Conservation (phyloP, 2,888 invertebrate species). For the Synergus gifuensis region DNA sequence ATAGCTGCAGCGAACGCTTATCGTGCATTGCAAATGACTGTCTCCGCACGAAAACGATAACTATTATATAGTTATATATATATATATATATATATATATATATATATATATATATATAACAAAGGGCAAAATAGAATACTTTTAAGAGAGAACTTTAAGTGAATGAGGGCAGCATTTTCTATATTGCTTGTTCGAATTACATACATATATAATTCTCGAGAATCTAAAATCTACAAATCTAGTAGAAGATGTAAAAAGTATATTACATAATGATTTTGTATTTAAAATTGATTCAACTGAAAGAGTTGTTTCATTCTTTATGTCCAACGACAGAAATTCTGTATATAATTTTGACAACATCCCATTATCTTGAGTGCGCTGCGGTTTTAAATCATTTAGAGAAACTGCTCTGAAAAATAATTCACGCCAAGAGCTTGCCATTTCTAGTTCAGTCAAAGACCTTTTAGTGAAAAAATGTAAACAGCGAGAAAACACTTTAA, state of each 20-base stretch:
- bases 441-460: background rate
- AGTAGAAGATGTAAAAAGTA: background rate
- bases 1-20: background rate
- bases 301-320: background rate
- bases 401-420: conserved; percentile 4
- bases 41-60: background rate
- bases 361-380: conserved; percentile 18
- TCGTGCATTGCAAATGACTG: conserved; percentile 5
- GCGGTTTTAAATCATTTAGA: conserved; percentile 17
- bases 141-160: no score
- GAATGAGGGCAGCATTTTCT: no score
- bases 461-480: no score
- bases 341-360: conserved; percentile 6
- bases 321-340: background rate
- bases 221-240: background rate
- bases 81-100: no score
- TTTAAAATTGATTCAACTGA: background rate
- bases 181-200: no score
- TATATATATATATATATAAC: no score
- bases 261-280: no score
- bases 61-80: no score
- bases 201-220: no score
- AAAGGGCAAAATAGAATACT: background rate
- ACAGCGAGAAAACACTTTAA: no score
- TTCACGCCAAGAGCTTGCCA: conserved; percentile 16